Evolutionary conservation across 2,113 vertebrate genomes (phyloP).

Genomic region (Myanophis thanlyinensis): DNA sequence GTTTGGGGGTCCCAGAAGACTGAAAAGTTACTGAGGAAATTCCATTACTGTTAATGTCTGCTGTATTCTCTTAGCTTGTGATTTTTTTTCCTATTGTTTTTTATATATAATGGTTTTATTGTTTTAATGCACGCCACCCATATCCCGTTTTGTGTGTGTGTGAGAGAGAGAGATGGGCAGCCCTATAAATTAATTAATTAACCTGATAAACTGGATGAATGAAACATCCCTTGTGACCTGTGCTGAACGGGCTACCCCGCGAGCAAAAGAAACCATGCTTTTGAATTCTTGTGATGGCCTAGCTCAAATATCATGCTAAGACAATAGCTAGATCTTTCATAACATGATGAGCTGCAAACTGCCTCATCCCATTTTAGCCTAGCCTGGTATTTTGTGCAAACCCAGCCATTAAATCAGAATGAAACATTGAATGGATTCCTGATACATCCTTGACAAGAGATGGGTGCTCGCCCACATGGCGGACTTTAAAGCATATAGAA

Average conservation of each 20-base stretch:
- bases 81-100: not conserved
- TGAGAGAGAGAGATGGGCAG: too few relatives aligned
- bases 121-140: not conserved
- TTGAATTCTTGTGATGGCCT: not conserved
- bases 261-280: not conserved
- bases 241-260: not conserved
- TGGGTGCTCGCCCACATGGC: slow-evolving; percentile 14
- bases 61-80: too few relatives aligned
- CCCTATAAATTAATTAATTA: not conserved
- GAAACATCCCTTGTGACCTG: not conserved
- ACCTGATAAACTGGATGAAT: not conserved
- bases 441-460: slow-evolving; percentile 21
- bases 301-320: not conserved
- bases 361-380: not conserved
- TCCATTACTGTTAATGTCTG: too few relatives aligned
- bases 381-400: not conserved
- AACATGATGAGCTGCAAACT: not conserved
- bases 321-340: not conserved
- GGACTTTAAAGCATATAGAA: not conserved
- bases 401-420: slow-evolving; percentile 27
- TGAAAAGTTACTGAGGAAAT: too few relatives aligned
- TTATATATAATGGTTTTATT: not conserved
- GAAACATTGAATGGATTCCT: slow-evolving; percentile 28
- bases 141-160: not conserved
- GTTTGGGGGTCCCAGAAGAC: too few relatives aligned